Evolutionary conservation across 2,888 invertebrate species (phyloP).

Genomic region (Trileptium ribeirensis): DNA sequence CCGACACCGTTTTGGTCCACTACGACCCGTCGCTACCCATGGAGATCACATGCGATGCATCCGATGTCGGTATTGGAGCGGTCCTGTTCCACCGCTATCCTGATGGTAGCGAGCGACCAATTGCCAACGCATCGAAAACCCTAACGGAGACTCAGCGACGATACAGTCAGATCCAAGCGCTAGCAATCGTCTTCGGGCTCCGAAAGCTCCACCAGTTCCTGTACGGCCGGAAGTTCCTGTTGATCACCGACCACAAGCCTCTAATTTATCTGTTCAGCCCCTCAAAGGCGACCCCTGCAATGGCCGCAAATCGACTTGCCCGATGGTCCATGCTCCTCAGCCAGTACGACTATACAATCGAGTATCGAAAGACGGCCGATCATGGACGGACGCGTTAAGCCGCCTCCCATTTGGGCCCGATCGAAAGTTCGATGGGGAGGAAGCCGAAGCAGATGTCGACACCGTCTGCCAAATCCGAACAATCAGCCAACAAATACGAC

Average conservation of each 20-base stretch:
- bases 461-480: no score
- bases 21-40: not conserved
- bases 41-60: not conserved
- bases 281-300: conserved; percentile 15
- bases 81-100: not conserved
- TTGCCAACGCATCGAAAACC: not conserved
- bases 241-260: conserved; percentile 41
- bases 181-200: conserved; percentile 25
- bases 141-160: not conserved
- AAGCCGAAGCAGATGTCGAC: no score
- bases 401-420: no score
- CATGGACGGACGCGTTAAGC: no score
- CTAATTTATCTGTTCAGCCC: conserved; percentile 38
- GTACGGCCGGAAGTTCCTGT: conserved; percentile 38
- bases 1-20: not conserved
- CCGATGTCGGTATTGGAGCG: not conserved
- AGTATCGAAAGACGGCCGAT: no score
- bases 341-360: not conserved
- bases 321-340: conserved; percentile 11
- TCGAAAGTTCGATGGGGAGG: no score
- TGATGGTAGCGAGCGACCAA: not conserved
- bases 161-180: not conserved
- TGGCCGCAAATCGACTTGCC: conserved; percentile 37
- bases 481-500: no score
- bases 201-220: conserved; percentile 40